A percentile compares a stretch with the other conserved stretches of the same genome.
Evolutionary conservation across 2,113 vertebrate species (phyloP).

Genomic region (Ophthalmolycus amberensis): DNA sequence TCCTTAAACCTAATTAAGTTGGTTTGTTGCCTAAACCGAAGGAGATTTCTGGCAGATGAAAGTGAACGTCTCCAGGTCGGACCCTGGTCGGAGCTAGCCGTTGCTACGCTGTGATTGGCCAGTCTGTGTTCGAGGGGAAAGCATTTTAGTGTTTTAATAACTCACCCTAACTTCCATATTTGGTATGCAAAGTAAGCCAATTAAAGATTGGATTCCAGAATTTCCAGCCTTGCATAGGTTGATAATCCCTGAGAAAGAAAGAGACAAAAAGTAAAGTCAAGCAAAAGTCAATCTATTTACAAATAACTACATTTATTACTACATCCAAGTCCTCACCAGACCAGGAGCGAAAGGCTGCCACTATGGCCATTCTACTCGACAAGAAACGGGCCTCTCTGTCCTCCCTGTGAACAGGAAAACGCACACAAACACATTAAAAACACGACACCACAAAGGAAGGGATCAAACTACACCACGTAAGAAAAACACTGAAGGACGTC

Average conservation of each 20-base stretch:
- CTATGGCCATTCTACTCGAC: slow-evolving; percentile 97
- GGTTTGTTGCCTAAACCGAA: too few relatives aligned
- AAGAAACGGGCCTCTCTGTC: slow-evolving; percentile 96
- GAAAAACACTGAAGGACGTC: not conserved
- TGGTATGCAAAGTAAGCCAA: slow-evolving; percentile 98
- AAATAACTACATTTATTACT: not conserved
- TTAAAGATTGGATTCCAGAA: slow-evolving; percentile 97
- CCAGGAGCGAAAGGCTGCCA: slow-evolving; percentile 98
- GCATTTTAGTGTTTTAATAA: not conserved
- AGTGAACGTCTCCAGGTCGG: not conserved
- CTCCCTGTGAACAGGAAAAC: slow-evolving; percentile 83
- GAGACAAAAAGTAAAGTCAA: slow-evolving; percentile 3
- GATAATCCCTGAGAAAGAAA: slow-evolving; percentile 90
- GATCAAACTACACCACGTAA: slow-evolving; percentile 9
- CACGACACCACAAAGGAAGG: not conserved
- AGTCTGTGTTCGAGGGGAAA: not conserved
- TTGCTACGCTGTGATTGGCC: not conserved
- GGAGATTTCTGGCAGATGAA: not conserved
- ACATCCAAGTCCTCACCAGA: slow-evolving; percentile 86
- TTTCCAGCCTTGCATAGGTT: slow-evolving; percentile 96
- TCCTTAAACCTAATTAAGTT: too few relatives aligned
- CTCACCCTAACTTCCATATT: slow-evolving; percentile 99
- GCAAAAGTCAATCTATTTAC: not conserved
- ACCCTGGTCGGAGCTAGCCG: too few relatives aligned
- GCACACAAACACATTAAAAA: slow-evolving; percentile 26